Base-by-base conservation (phyloP, 2,888 invertebrate species). In the Dendrolimus houi region DNA sequence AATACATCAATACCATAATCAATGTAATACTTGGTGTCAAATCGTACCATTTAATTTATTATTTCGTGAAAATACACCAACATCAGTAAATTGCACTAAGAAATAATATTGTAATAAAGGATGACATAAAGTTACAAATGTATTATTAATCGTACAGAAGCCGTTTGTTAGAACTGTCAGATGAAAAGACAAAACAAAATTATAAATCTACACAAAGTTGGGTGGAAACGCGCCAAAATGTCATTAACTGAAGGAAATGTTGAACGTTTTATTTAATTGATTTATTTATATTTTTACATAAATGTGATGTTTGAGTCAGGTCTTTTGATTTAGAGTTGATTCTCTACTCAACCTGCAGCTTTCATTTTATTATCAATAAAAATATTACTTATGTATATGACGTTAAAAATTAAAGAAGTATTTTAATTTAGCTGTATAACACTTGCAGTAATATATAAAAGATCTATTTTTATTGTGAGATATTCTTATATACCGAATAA, bases 181-280 rank as follows among this genome's bases (percentile, higher is more conserved):
- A 72, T 67, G 63, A 64, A 68, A 69, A 72, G 69, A 67, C 63
- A 62, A 66, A 67, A 68, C 64, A 68, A 62, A 68, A 60, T 67
- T 62, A 66, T 67, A 63, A 63, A 72, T 70, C 69, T 64, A 60
- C 58, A 59, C 57, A 57, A 57, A 63, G 56, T 59, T 65, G 58
- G 58, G 65, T 66, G 70, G 73, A 69, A 65, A 64, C 59, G 63
- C 64, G 74, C 71, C 74, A 76, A 68, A 58, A 65, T 69, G 68
- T 70, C 64, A 55, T 56, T 55, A 56, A 53, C 14, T 55, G 54
- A 40, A 13, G 55, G 47, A 47, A 47, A 47, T 47, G 47, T 47
- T 47, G 47, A 47, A 47, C 12, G 47, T 47, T 47, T 47, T 47
- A 47, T 47, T 47, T 47, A 47, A 47, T 47, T 47, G 47, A 47